phyloP scores from a whole-genome alignment of 2,113 vertebrate species.

The Nettapus auritus region DNA sequence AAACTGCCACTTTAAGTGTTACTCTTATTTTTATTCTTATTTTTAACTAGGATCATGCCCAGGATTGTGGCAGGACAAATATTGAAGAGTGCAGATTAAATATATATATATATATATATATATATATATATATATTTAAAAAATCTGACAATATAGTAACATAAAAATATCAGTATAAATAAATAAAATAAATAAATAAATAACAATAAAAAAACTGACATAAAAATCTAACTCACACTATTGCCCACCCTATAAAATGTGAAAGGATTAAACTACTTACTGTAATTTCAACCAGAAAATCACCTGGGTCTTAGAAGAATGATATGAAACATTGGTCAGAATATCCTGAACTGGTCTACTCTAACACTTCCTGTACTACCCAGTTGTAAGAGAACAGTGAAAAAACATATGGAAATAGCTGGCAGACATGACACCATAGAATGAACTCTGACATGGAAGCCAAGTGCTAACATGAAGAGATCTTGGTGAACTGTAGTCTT shows the following conservation, averaged over 20 bases:
- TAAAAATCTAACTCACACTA: not conserved
- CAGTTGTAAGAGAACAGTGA: not conserved
- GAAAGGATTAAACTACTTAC: not conserved
- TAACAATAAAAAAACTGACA: too few relatives aligned
- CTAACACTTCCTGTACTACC: not conserved
- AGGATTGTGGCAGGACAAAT: not conserved
- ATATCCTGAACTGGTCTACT: not conserved
- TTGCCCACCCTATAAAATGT: not conserved
- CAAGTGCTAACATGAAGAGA: not conserved
- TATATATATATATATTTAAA: too few relatives aligned
- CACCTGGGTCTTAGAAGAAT: not conserved
- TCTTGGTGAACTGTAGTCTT: not conserved
- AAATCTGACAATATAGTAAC: too few relatives aligned
- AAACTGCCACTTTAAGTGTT: not conserved
- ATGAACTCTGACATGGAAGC: not conserved
- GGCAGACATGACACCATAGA: not conserved
- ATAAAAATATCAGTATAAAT: too few relatives aligned
- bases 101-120: too few relatives aligned
- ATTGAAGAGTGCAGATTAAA: not conserved
- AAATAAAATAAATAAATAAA: too few relatives aligned
- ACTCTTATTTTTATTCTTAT: not conserved
- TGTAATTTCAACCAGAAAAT: not conserved
- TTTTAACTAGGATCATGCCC: not conserved
- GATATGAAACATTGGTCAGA: not conserved
- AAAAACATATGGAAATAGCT: not conserved